A percentile compares a stretch with the other conserved stretches of the same genome.
Evolutionary conservation across 2,888 invertebrate genomes (phyloP).

Genomic region (Coronaproctus castanopsis): DNA sequence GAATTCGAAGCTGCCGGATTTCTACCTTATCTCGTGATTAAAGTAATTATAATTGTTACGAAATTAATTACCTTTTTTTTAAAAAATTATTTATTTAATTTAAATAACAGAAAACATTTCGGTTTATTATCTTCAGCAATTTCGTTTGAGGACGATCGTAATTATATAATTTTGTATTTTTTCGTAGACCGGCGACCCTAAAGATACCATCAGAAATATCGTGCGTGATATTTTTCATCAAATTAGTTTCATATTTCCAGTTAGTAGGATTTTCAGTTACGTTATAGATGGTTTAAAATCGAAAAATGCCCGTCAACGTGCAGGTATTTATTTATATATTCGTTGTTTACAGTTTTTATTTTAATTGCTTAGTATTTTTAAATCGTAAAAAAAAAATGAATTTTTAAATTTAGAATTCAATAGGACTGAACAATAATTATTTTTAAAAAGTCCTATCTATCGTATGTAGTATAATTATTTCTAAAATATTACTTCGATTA

Average conservation of each 20-base stretch:
- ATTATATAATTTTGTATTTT: no score
- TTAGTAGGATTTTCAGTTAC: conserved; percentile 69
- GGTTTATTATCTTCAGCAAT: no score
- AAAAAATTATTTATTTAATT: not conserved
- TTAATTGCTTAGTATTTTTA: not conserved
- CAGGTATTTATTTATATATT: conserved; percentile 34
- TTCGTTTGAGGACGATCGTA: no score
- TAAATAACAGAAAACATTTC: not conserved
- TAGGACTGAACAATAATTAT: no score
- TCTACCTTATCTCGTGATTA: conserved; percentile 80
- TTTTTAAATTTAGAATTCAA: no score
- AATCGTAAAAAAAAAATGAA: no score
- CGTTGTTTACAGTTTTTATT: not conserved
- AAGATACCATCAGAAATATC: conserved; percentile 79
- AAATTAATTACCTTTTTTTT: not conserved
- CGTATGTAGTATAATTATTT: no score
- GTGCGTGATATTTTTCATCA: conserved; percentile 68
- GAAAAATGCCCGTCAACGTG: conserved; percentile 87
- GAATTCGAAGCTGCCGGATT: conserved; percentile 85
- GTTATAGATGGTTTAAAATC: conserved; percentile 90
- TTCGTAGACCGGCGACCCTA: conserved; percentile 83
- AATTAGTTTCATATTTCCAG: conserved; percentile 67
- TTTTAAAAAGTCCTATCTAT: no score
- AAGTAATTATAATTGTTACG: no score
- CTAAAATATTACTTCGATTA: no score